Evolutionary conservation across 2,888 invertebrate genomes (phyloP).

Genomic region (Bibio marci): DNA sequence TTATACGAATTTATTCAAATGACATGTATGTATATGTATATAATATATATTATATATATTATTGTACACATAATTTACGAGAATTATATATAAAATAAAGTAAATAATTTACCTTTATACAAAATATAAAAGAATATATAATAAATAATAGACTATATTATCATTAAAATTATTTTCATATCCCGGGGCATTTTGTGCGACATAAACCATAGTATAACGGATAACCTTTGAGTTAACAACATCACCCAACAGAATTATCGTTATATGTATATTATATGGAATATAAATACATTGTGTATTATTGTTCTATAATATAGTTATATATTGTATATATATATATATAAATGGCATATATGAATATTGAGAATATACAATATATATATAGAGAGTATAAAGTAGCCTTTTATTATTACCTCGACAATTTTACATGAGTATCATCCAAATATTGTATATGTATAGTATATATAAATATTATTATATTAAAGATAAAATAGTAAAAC

Average conservation of each 20-base stretch:
- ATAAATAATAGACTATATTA: background rate
- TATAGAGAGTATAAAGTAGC: constrained; percentile 1
- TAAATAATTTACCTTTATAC: no score
- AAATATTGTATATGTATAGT: background rate
- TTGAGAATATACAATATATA: background rate
- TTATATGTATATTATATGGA: background rate
- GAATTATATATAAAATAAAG: no score
- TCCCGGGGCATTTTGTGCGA: constrained; percentile 2
- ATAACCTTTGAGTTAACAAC: background rate
- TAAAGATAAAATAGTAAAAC: constrained; percentile 2
- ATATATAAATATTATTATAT: no score
- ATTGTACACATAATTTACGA: no score
- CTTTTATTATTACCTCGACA: constrained; percentile 4
- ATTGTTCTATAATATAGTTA: background rate
- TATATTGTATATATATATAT: background rate
- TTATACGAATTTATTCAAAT: no score
- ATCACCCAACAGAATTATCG: no score
- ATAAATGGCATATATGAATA: background rate
- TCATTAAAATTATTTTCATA: constrained; percentile 2
- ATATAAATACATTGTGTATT: background rate
- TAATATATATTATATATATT: no score
- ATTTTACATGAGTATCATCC: background rate
- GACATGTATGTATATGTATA: no score
- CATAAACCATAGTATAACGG: background rate
- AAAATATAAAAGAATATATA: no score